Conservation (phyloP, 2,888 invertebrate genomes). For the Hyposoter dolosus region DNA sequence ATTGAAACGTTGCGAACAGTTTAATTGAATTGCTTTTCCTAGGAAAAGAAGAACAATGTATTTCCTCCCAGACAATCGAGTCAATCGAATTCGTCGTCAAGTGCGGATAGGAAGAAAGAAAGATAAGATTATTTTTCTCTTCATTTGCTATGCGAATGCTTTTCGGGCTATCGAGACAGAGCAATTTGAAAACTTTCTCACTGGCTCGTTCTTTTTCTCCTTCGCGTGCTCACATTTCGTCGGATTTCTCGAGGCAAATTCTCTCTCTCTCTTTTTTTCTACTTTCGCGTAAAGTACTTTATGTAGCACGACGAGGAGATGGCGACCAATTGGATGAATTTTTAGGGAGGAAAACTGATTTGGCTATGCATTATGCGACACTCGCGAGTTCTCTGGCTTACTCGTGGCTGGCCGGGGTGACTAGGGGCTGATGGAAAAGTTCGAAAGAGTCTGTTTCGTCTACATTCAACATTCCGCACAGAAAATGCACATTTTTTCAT, state of each 20-base stretch:
- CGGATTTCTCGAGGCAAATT: constrained; percentile 39
- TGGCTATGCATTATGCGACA: constrained; percentile 22
- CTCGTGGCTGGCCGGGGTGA: constrained; percentile 13
- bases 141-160: constrained; percentile 25
- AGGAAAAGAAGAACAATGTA: constrained; percentile 32
- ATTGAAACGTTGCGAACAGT: constrained; percentile 1
- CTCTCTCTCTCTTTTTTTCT: not conserved
- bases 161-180: constrained; percentile 20
- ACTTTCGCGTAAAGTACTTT: constrained; percentile 39
- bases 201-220: constrained; percentile 1
- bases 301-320: constrained; percentile 6
- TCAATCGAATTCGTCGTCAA: constrained; percentile 49
- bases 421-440: constrained; percentile 62
- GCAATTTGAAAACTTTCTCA: constrained; percentile 51
- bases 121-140: constrained; percentile 46
- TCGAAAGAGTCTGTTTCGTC: constrained; percentile 24
- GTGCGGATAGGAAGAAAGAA: constrained; percentile 3
- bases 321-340: constrained; percentile 61
- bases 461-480: not conserved
- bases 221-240: constrained; percentile 32
- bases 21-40: constrained; percentile 39
- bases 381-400: constrained; percentile 50
- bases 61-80: constrained; percentile 47
- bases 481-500: not conserved
- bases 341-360: constrained; percentile 63